A percentile compares a stretch with the other conserved stretches of the same genome.
Evolutionary conservation across 2,888 invertebrate species (phyloP).

Genomic region (Neoitamus cyanurus): DNA sequence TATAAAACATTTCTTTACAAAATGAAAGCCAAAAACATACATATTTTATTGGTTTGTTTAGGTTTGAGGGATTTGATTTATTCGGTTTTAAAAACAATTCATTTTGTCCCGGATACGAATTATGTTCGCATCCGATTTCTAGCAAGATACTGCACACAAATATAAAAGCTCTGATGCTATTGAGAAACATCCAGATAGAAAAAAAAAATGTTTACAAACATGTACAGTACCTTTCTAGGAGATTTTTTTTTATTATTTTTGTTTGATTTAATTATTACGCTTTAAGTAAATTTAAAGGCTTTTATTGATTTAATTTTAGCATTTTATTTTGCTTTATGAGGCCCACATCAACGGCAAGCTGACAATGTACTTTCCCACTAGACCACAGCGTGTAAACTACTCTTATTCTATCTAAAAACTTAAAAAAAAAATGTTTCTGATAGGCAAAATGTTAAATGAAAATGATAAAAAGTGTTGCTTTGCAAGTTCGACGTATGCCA

Average conservation of each 20-base stretch:
- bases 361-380: conserved; percentile 69
- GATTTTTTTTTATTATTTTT: not conserved
- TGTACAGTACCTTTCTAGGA: conserved; percentile 32
- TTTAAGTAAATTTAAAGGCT: conserved; percentile 32
- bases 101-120: conserved; percentile 16
- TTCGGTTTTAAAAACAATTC: conserved; percentile 54
- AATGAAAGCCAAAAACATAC: conserved; percentile 29
- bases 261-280: conserved; percentile 23
- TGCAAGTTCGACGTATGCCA: not conserved
- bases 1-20: not conserved
- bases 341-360: conserved; percentile 79
- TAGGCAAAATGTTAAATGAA: not conserved
- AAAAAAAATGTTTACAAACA: not conserved
- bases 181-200: not conserved
- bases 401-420: conserved; percentile 62
- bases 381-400: conserved; percentile 67
- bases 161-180: not conserved
- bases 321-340: conserved; percentile 59
- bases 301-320: not conserved
- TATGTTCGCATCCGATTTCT: conserved; percentile 47
- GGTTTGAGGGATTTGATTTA: conserved; percentile 67
- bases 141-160: conserved; percentile 59
- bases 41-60: conserved; percentile 41
- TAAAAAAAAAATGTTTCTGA: not conserved
- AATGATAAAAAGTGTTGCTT: not conserved